Conservation (phyloP, 2,113 vertebrate genomes). For the Dendropsophus ebraccatus region DNA sequence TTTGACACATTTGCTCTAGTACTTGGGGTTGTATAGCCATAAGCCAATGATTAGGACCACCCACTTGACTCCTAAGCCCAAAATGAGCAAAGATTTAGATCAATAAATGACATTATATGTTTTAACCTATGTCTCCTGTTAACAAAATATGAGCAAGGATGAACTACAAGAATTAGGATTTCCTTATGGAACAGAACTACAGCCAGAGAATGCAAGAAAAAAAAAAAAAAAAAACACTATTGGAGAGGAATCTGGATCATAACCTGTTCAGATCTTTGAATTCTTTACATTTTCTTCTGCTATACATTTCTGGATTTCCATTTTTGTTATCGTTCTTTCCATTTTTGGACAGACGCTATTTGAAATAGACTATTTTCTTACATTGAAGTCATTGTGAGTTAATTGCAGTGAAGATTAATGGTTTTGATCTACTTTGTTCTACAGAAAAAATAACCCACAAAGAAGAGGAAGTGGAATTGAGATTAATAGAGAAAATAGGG, state of each 20-base stretch:
- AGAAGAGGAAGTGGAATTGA: not conserved
- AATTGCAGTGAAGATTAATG: slow-evolving; percentile 11
- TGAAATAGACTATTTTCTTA: not conserved
- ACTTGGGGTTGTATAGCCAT: too few relatives aligned
- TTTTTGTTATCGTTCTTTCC: too few relatives aligned
- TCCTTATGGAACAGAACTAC: not conserved
- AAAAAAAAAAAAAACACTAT: too few relatives aligned
- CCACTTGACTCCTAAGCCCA: too few relatives aligned
- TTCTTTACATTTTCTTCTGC: not conserved
- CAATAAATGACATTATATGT: too few relatives aligned
- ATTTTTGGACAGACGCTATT: too few relatives aligned
- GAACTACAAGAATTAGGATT: not conserved
- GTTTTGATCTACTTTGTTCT: not conserved
- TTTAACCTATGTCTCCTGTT: not conserved
- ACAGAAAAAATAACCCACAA: not conserved
- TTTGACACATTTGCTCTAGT: too few relatives aligned
- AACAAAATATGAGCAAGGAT: not conserved
- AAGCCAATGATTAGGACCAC: too few relatives aligned
- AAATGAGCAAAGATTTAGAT: too few relatives aligned
- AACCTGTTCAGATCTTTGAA: not conserved
- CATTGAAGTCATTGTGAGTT: not conserved
- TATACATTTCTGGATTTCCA: not conserved
- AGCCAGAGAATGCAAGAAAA: not conserved
- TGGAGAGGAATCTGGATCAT: not conserved
- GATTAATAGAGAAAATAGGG: not conserved